Evolutionary conservation across 2,113 vertebrate genomes (phyloP), one percentile per base, ranked within the genome.

Genomic region (Nothobranchius furzeri): DNA sequence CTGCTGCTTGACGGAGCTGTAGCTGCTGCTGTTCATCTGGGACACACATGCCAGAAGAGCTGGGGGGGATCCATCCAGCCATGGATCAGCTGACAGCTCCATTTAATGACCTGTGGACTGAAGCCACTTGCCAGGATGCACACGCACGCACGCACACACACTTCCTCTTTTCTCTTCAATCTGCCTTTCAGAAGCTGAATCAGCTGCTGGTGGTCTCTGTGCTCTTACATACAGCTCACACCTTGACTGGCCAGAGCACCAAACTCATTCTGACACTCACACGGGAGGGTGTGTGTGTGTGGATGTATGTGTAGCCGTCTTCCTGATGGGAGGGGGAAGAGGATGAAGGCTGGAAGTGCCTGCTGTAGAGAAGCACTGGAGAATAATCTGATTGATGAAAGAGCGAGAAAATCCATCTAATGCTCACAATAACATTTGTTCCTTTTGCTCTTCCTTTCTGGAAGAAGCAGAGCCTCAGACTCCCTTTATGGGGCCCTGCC

Each of bases 1-100:
- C 88, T 94, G 93, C 91, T 95, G 95, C 76, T 95, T 95, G 91
- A 94, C 88, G 51, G 88, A 45, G 77, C 92, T 94, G 94, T 91
- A 94, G 90, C 93, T 93, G 93, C 90, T 93, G 79, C 90, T 87
- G 76, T 87, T 94, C 85, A 89, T 80, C 79, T 92, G 89, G 88
- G 92, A 77, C 75, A 71, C 46, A 57, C 47, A 64, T 25, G 73
- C 24, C 46, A 69, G 66, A 7, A 81, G 87, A 64, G 81, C 86
- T 47, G 66, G 47, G 54, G 91, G 87, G 83, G 86, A 89, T 71
- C 88, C 93, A 91, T 92, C 77, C 64, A 57, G 72, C 76, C 78
- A 82, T 77, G 78, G 72, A 83, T 78, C 77, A 78, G 70, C 68
- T 80, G 85, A 86, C 83, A 86, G 72, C 13, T 88, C 78, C 89